Base-by-base conservation (phyloP, 2,797 vertebrate species). In the Hemibagrus guttatus region DNA sequence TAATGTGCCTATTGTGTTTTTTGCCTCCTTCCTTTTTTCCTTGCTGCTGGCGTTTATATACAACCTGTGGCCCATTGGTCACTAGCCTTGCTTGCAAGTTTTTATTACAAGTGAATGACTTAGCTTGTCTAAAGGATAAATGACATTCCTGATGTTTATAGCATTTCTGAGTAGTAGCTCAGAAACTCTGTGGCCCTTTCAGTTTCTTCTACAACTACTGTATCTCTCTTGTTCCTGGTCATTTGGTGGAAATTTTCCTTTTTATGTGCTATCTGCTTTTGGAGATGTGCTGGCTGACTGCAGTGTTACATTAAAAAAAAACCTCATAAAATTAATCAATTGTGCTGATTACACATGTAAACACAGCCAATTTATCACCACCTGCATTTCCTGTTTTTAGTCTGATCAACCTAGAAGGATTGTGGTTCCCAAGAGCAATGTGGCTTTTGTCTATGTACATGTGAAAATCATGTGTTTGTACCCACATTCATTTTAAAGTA, bases 1-100 rank as follows among this genome's bases (percentile, higher is more conserved):
- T 94, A 96, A 95, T 95, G 91, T 80, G 74, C 80, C 91, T 90
- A 94, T 95, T 96, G 95, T 96, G 90, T 92, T 42, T 71, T 35
- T 94, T n/a, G 1, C 26, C 91, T 93, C 93, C 92, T 91, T 90
- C 78, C 93, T 93, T 86, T 76, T 93, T 49, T 46, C 46, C 21
- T 74, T 49, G 42, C 46, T 74, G 23, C 19, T 74, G 42, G 16
- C 2, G 1, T 54, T 89, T 72, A 71, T 76, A 31, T 81, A 68
- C n/a, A 80, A 6, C 13, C 17, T 76, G 23, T 72, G 46, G 21
- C 21, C 42, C 5, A 39, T 58, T 21, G 5, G 12, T 69, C 14
- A 28, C 0, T 84, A 63, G 72, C 59, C 26, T 82, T 69, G 31
- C 78, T 84, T 84, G 59, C 21, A 12, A 54, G 5, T 54, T 76